Evolutionary conservation across 1,140 invertebrate species (phyloP).

Genomic region (Neodiprion virginianus): DNA sequence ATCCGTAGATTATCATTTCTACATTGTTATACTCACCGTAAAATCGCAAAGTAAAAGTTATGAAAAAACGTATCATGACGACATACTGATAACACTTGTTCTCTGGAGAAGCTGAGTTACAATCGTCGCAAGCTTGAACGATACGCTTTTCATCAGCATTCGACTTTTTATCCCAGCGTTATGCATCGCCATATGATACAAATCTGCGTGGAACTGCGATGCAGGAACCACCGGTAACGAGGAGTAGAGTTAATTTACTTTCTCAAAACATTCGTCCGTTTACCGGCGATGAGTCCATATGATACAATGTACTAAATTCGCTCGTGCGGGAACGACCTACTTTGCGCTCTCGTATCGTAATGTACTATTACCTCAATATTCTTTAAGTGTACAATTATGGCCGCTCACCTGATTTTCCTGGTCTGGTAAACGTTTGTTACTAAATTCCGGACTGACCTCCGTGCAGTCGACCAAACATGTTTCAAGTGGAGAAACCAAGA

Average conservation of each 20-base stretch:
- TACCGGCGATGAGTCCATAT: background rate
- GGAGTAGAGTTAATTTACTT: background rate
- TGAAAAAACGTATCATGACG: constrained; percentile 38
- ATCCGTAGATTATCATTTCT: too few relatives aligned
- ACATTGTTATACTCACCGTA: too few relatives aligned
- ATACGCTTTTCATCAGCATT: constrained; percentile 46
- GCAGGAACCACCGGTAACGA: constrained; percentile 17
- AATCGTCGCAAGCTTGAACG: constrained; percentile 51
- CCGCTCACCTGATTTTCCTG: constrained; percentile 58
- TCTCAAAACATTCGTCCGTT: background rate
- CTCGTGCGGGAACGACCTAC: background rate
- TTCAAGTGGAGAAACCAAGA: constrained; percentile 70
- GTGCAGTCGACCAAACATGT: constrained; percentile 72
- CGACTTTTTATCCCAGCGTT: constrained; percentile 55
- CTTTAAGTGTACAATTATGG: constrained; percentile 4
- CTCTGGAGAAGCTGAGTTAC: constrained; percentile 49
- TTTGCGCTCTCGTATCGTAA: background rate
- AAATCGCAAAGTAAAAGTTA: background rate
- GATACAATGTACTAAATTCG: background rate
- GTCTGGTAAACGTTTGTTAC: constrained; percentile 62
- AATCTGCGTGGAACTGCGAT: constrained; percentile 73
- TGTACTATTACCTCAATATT: constrained; percentile 1
- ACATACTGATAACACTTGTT: constrained; percentile 59
- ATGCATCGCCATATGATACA: constrained; percentile 66
- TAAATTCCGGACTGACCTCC: constrained; percentile 74